Conservation (phyloP, 2,888 invertebrate genomes). For the Tetheella fluctuosa region DNA sequence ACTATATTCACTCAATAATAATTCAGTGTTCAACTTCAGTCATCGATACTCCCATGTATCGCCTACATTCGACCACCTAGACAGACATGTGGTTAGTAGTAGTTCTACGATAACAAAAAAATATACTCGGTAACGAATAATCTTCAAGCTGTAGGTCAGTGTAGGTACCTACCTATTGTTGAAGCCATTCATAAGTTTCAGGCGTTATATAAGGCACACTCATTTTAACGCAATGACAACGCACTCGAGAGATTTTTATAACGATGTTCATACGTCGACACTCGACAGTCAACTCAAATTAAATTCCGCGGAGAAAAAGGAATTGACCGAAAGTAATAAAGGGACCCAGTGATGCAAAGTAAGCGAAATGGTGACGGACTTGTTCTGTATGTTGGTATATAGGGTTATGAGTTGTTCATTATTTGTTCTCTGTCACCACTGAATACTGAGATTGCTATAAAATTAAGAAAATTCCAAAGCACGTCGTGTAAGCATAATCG, state of each 20-base stretch:
- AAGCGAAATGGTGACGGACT: background rate
- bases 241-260: background rate
- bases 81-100: no score
- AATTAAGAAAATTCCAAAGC: background rate
- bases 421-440: background rate
- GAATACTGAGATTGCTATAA: background rate
- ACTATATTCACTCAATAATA: conserved; percentile 19
- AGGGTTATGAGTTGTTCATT: background rate
- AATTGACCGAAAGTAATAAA: conserved; percentile 10
- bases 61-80: background rate
- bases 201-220: no score
- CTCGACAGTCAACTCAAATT: background rate
- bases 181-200: no score
- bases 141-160: no score
- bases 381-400: background rate
- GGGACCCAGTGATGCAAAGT: conserved; percentile 1
- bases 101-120: no score
- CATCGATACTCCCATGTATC: background rate
- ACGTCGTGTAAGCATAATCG: conserved; percentile 8
- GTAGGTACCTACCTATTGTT: no score
- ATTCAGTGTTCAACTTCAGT: background rate
- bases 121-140: no score
- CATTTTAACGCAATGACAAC: background rate
- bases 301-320: background rate
- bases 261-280: conserved; percentile 4